phyloP scores from a whole-genome alignment of 2,888 invertebrate species.

The Apodemia duryi region DNA sequence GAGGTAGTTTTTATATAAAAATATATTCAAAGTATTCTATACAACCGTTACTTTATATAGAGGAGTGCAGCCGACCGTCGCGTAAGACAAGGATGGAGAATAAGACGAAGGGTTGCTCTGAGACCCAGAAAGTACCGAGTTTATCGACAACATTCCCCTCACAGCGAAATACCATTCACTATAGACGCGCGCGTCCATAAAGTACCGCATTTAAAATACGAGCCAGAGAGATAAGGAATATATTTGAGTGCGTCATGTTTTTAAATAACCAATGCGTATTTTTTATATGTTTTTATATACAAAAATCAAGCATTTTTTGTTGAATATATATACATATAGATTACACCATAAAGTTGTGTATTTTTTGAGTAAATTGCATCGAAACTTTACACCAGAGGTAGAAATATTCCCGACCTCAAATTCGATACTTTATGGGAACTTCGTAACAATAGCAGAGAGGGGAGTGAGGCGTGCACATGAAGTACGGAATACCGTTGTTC shows the following conservation, averaged over 20 bases:
- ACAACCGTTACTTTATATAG: constrained; percentile 48
- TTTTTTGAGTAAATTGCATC: constrained; percentile 42
- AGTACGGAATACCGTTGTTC: constrained; percentile 54
- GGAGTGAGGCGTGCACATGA: constrained; percentile 70
- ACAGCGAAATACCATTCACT: constrained; percentile 54
- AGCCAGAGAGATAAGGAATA: constrained; percentile 77
- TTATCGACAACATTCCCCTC: constrained; percentile 43
- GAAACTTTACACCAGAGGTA: constrained; percentile 63
- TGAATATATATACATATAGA: constrained; percentile 40
- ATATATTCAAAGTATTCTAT: constrained; percentile 21
- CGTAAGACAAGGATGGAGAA: constrained; percentile 78
- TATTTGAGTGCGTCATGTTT: constrained; percentile 48
- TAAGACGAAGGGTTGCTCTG: constrained; percentile 80
- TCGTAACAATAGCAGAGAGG: constrained; percentile 79
- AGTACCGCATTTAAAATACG: constrained; percentile 74
- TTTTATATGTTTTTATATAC: constrained; percentile 36
- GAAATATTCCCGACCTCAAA: constrained; percentile 72
- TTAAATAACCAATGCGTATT: constrained; percentile 23
- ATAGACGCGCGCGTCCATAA: constrained; percentile 69
- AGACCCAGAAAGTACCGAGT: constrained; percentile 65
- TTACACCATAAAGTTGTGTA: constrained; percentile 1
- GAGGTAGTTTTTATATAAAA: background rate
- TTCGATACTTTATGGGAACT: constrained; percentile 71
- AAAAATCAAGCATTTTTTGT: constrained; percentile 64
- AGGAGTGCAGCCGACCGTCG: constrained; percentile 74